A percentile compares a stretch with the other conserved stretches of the same genome.
These are phyloP conservation scores for Pipra filicauda DNA, from an alignment of 2,113 vertebrate species.

Conservation along the genomic window DNA sequence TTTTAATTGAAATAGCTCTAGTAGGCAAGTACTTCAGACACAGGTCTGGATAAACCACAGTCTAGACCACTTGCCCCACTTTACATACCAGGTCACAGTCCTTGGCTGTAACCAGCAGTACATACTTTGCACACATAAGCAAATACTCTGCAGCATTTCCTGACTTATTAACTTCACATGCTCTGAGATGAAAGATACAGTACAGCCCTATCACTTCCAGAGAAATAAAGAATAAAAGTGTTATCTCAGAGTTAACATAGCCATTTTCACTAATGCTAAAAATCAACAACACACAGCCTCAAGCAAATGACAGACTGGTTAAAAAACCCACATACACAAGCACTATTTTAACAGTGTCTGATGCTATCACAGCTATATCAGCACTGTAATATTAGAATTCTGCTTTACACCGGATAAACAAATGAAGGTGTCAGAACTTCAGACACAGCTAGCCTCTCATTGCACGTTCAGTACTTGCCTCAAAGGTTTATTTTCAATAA, in stretches of 20 bases:
- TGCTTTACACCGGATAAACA: conserved; percentile 29
- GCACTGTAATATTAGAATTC: conserved; percentile 26
- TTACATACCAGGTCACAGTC: not conserved
- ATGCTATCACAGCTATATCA: conserved; percentile 18
- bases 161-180: not conserved
- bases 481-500: conserved; percentile 25
- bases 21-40: not conserved
- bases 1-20: not conserved
- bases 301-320: not conserved
- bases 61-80: not conserved
- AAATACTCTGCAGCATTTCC: not conserved
- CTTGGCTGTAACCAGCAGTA: not conserved
- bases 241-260: not conserved
- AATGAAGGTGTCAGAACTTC: conserved; percentile 46
- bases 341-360: not conserved
- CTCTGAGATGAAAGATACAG: not conserved
- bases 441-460: conserved; percentile 18
- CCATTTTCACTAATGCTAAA: conserved; percentile 31
- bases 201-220: not conserved
- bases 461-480: not conserved
- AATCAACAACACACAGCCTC: conserved; percentile 1
- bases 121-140: conserved; percentile 7
- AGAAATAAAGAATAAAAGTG: not conserved
- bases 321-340: not conserved
- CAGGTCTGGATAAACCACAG: not conserved